Percentiles rank a stretch among this genome's conserved stretches.
phyloP scores from a whole-genome alignment of 2,797 vertebrate genomes.

The Miichthys miiuy region DNA sequence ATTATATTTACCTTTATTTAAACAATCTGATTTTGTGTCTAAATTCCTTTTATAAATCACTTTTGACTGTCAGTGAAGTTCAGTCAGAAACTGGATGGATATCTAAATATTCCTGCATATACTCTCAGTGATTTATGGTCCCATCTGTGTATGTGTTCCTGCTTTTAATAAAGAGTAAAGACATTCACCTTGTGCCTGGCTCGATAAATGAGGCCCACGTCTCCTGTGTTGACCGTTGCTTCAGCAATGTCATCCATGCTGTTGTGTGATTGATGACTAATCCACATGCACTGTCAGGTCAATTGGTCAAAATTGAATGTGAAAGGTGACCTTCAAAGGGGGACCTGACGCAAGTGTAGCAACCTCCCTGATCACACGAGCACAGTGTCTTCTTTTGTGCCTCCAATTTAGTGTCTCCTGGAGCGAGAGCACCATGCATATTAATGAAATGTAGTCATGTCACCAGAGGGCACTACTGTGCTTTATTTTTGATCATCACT shows the following conservation, averaged over 20 bases:
- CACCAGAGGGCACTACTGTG: constrained; percentile 86
- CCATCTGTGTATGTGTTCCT: constrained; percentile 34
- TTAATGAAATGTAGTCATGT: constrained; percentile 79
- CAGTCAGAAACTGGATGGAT: constrained; percentile 33
- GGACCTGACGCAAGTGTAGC: constrained; percentile 45
- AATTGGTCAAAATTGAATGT: constrained; percentile 78
- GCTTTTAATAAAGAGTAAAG: constrained; percentile 50
- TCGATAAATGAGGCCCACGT: constrained; percentile 69
- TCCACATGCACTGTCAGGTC: constrained; percentile 67
- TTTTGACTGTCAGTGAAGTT: constrained; percentile 23
- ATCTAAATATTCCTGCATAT: constrained; percentile 43
- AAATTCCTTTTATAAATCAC: constrained; percentile 29
- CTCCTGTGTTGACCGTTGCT: constrained; percentile 59
- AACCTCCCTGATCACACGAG: constrained; percentile 1
- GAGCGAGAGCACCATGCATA: constrained; percentile 69
- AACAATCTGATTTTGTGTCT: constrained; percentile 18
- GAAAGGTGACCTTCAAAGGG: constrained; percentile 76
- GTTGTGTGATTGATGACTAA: constrained; percentile 75
- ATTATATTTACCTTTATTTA: constrained; percentile 23
- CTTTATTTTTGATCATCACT: constrained; percentile 77
- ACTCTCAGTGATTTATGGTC: constrained; percentile 36
- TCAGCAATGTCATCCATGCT: constrained; percentile 62
- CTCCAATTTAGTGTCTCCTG: constrained; percentile 55
- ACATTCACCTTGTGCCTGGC: constrained; percentile 58
- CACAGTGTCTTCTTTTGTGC: constrained; percentile 20